A percentile compares a stretch with the other conserved stretches of the same genome.
phyloP scores from a whole-genome alignment of 2,113 vertebrate species.

The Gymnarchus niloticus region DNA sequence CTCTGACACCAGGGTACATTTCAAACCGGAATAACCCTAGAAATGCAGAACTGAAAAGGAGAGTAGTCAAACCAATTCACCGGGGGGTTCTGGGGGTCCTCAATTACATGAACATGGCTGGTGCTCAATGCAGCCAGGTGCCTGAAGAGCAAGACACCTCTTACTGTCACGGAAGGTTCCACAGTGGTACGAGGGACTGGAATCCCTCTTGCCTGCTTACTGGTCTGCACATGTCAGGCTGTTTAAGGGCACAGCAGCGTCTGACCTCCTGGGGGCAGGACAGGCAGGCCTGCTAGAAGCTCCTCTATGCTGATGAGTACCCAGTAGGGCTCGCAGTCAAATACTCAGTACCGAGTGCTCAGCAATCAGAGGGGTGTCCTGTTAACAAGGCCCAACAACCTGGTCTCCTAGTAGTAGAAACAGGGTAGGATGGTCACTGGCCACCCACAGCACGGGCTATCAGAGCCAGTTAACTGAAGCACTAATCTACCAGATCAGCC shows the following conservation, averaged over 20 bases:
- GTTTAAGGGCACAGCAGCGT: neutral
- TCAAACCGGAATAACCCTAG: neutral
- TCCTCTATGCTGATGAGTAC: neutral
- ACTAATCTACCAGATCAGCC: neutral
- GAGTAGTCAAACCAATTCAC: neutral
- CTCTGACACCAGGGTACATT: neutral
- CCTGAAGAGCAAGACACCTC: neutral
- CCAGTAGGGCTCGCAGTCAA: neutral
- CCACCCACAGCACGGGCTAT: neutral
- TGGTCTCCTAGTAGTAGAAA: neutral
- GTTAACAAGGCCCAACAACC: neutral
- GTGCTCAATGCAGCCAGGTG: neutral
- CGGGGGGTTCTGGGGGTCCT: neutral
- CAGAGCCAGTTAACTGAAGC: slow-evolving; percentile 2
- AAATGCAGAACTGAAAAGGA: neutral
- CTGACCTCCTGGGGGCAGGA: neutral
- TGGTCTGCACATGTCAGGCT: neutral
- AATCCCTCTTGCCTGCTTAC: neutral
- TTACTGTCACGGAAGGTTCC: neutral
- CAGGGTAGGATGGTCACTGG: neutral
- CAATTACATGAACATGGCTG: neutral
- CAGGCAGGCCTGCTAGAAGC: neutral
- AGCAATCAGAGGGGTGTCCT: neutral
- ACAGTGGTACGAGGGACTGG: neutral
- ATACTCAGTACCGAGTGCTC: neutral